These are phyloP conservation scores for Chironomus riparius DNA, from an alignment of 2,888 invertebrate species.

Conservation along the genomic window DNA sequence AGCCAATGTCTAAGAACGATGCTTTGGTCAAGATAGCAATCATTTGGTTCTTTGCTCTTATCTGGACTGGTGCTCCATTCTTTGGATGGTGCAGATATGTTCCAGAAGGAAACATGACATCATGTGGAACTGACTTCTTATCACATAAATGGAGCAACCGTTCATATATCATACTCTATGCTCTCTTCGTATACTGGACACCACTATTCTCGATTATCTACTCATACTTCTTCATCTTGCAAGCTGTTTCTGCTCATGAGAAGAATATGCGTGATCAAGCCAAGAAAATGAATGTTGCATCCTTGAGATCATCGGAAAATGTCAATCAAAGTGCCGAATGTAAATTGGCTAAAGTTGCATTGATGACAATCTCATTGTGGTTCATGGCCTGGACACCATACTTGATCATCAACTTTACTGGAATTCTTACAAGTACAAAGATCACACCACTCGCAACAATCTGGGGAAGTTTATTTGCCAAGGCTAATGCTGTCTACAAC, in stretches of 20 bases:
- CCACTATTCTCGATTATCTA: slow-evolving; percentile 50
- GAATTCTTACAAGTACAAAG: slow-evolving; percentile 38
- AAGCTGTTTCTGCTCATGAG: slow-evolving; percentile 39
- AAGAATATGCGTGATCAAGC: slow-evolving; percentile 45
- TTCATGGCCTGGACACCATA: slow-evolving; percentile 51
- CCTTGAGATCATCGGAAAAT: slow-evolving; percentile 42
- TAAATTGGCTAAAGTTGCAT: slow-evolving; percentile 45
- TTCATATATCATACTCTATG: slow-evolving; percentile 42
- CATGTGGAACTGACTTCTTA: slow-evolving; percentile 45
- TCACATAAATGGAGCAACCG: slow-evolving; percentile 39
- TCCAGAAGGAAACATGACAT: slow-evolving; percentile 51
- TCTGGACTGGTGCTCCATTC: slow-evolving; percentile 46
- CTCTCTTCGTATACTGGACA: slow-evolving; percentile 39
- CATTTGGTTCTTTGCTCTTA: slow-evolving; percentile 45
- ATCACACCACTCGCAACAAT: slow-evolving; percentile 41
- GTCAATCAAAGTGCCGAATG: slow-evolving; percentile 42
- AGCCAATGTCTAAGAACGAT: slow-evolving; percentile 43
- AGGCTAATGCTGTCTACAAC: slow-evolving; percentile 51
- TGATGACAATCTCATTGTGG: slow-evolving; percentile 49
- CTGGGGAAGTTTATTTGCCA: slow-evolving; percentile 51
- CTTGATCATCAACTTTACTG: slow-evolving; percentile 41
- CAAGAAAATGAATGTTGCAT: slow-evolving; percentile 48
- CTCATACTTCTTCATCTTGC: slow-evolving; percentile 31
- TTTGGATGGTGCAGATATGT: slow-evolving; percentile 50
- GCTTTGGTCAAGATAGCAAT: slow-evolving; percentile 42